These are phyloP conservation scores for Anseranas semipalmata DNA, from an alignment of 2,113 vertebrate species.

Conservation along the genomic window DNA sequence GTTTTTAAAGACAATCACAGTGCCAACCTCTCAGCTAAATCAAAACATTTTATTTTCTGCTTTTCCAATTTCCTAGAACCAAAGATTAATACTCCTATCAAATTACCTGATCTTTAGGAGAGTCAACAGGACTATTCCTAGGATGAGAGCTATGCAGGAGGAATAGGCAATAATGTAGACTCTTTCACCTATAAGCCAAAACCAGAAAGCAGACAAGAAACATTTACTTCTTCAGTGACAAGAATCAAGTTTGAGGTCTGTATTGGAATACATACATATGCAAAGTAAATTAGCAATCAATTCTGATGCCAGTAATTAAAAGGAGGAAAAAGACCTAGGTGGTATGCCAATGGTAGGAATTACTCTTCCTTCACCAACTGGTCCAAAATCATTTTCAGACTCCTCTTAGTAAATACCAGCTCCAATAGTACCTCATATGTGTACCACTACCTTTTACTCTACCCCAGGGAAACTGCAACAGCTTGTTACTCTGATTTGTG, in stretches of 20 bases:
- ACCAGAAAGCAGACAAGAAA: neutral
- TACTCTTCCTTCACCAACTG: neutral
- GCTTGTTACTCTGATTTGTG: neutral
- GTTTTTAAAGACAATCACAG: slow-evolving; percentile 13
- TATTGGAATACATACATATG: neutral
- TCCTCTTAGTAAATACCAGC: neutral
- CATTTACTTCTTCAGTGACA: neutral
- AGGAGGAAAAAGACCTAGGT: neutral
- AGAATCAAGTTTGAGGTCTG: neutral
- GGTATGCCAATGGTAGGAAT: neutral
- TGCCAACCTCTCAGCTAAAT: slow-evolving; percentile 9
- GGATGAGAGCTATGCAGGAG: slow-evolving; percentile 74
- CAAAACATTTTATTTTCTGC: slow-evolving; percentile 22
- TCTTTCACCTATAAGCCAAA: slow-evolving; percentile 78
- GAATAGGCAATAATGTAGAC: slow-evolving; percentile 73
- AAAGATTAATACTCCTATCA: slow-evolving; percentile 1
- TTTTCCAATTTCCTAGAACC: slow-evolving; percentile 15
- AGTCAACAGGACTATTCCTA: slow-evolving; percentile 77
- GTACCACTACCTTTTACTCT: neutral
- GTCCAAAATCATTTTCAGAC: neutral
- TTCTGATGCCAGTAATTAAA: neutral
- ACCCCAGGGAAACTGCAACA: neutral
- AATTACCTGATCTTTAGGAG: slow-evolving; percentile 83
- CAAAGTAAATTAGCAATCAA: neutral
- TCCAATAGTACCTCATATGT: neutral